These are phyloP conservation scores for Lepus americanus DNA, from an alignment of 2,113 vertebrate genomes.

Conservation along the genomic window DNA sequence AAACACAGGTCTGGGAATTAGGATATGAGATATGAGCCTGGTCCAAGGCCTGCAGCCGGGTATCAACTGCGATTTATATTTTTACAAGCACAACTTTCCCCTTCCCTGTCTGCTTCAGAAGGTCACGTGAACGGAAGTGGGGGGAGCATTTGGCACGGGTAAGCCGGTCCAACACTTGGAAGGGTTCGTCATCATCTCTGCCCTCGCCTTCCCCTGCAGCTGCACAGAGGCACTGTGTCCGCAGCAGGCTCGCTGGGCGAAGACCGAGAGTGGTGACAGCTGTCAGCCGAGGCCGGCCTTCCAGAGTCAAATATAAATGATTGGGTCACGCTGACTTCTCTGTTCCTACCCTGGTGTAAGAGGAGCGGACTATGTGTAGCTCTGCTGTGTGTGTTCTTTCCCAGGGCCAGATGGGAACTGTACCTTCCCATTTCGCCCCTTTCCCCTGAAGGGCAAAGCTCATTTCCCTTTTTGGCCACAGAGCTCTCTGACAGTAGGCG, in stretches of 20 bases:
- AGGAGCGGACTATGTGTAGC: constrained; percentile 54
- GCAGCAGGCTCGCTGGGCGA: background rate
- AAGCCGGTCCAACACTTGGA: background rate
- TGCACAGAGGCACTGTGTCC: background rate
- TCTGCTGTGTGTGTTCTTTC: constrained; percentile 45
- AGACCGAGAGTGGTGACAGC: background rate
- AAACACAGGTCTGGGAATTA: background rate
- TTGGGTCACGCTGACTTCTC: constrained; percentile 55
- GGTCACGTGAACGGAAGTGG: background rate
- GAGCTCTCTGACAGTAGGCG: background rate
- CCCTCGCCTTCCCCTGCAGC: background rate
- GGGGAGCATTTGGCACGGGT: background rate
- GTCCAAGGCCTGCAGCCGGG: background rate
- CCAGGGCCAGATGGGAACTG: constrained; percentile 50
- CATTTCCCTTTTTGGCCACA: constrained; percentile 53
- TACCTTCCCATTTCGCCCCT: constrained; percentile 27
- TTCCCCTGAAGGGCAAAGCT: constrained; percentile 50
- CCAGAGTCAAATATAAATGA: constrained; percentile 44
- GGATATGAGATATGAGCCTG: background rate
- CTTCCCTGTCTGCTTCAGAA: constrained; percentile 4
- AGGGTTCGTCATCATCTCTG: background rate
- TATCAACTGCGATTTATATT: background rate
- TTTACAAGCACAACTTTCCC: constrained; percentile 5
- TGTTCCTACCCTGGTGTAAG: constrained; percentile 1
- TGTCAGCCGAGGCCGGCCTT: background rate